These are phyloP conservation scores for Ochropacha duplaris DNA, from an alignment of 2,888 invertebrate species.

Conservation along the genomic window DNA sequence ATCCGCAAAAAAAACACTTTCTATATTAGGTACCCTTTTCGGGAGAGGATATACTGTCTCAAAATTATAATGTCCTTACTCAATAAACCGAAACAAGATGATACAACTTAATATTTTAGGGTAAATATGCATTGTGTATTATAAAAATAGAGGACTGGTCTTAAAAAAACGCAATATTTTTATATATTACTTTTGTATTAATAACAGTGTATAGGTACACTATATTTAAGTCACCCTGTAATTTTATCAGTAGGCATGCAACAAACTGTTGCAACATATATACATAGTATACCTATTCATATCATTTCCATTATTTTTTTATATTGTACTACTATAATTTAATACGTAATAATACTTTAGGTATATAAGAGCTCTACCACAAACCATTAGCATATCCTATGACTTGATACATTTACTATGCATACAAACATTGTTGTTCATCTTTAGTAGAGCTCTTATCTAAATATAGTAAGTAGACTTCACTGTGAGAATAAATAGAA, in stretches of 20 bases:
- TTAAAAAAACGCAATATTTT: not conserved
- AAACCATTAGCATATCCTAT: not conserved
- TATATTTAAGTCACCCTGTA: constrained; percentile 20
- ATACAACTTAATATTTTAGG: not conserved
- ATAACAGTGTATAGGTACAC: constrained; percentile 11
- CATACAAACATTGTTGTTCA: not conserved
- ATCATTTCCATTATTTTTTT: constrained; percentile 1
- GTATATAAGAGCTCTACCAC: not conserved
- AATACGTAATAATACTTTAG: not conserved
- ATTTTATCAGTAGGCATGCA: constrained; percentile 14
- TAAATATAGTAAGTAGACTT: not conserved
- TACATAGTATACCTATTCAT: constrained; percentile 2
- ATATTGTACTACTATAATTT: not conserved
- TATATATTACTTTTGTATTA: constrained; percentile 1
- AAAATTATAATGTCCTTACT: not conserved
- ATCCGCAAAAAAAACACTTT: too few species aligned
- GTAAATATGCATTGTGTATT: not conserved
- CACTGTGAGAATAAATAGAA: not conserved
- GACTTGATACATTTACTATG: not conserved
- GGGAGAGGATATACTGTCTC: too few species aligned
- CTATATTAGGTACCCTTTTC: too few species aligned
- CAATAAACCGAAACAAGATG: not conserved
- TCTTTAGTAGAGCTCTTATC: not conserved
- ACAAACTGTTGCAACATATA: not conserved
- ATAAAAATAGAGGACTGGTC: not conserved